Conservation (phyloP, 2,797 vertebrate species). For the Poecilia picta region DNA sequence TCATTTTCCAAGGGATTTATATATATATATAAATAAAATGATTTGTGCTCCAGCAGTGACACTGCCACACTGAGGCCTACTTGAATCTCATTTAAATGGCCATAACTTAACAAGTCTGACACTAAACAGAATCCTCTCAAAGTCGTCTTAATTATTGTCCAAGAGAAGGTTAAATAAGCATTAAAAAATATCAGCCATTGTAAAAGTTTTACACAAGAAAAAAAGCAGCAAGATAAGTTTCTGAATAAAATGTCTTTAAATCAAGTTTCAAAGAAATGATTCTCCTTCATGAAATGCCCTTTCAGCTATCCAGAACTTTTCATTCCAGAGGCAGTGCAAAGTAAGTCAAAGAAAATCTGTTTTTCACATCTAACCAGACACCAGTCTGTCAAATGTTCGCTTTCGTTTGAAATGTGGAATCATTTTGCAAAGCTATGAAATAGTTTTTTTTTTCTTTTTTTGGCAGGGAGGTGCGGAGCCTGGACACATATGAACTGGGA, state of each 20-base stretch:
- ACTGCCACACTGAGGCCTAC: not conserved
- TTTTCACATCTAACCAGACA: not conserved
- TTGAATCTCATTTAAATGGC: constrained; percentile 16
- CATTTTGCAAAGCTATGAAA: not conserved
- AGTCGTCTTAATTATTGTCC: not conserved
- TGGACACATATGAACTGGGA: not conserved
- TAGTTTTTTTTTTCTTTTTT: not conserved
- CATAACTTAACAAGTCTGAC: constrained; percentile 19
- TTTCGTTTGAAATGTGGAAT: not conserved
- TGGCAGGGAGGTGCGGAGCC: not conserved
- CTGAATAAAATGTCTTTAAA: not conserved
- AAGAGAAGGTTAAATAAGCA: not conserved
- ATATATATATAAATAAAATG: not conserved
- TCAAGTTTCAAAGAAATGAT: not conserved
- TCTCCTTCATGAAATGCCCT: not conserved
- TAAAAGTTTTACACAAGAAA: not conserved
- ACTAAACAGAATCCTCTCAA: constrained; percentile 20
- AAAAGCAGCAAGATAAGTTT: not conserved
- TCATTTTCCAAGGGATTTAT: constrained; percentile 3
- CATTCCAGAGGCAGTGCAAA: not conserved
- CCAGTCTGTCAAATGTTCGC: not conserved
- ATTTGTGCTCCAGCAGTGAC: not conserved
- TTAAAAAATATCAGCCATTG: not conserved
- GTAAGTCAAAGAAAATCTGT: not conserved
- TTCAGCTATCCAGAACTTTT: not conserved